Conservation (phyloP, 2,113 vertebrate species). For the Antennarius striatus region DNA sequence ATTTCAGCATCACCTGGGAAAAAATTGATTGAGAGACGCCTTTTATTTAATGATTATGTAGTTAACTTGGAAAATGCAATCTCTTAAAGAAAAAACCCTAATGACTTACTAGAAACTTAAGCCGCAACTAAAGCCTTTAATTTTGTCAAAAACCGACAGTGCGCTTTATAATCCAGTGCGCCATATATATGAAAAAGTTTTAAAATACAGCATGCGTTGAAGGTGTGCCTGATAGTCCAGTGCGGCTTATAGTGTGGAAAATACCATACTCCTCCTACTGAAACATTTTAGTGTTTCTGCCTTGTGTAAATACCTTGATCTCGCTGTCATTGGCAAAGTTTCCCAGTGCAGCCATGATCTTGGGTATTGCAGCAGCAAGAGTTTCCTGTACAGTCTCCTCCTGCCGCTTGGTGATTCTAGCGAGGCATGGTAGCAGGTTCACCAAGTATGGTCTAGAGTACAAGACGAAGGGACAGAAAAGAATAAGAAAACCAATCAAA, state of each 20-base stretch:
- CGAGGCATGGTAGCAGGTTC: conserved; percentile 93
- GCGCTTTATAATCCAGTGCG: no score
- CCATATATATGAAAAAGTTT: no score
- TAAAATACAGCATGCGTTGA: no score
- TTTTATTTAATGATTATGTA: not conserved
- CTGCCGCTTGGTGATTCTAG: conserved; percentile 89
- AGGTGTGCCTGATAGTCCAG: no score
- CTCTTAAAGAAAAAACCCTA: no score
- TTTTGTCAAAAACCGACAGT: no score
- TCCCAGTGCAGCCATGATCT: conserved; percentile 93
- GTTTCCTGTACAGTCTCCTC: conserved; percentile 97
- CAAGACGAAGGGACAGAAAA: not conserved
- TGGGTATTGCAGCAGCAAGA: conserved; percentile 89
- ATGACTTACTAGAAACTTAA: no score
- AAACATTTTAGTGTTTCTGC: not conserved
- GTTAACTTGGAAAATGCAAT: no score
- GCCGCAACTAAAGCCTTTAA: no score
- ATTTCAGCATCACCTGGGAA: conserved; percentile 88
- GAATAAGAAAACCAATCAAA: not conserved
- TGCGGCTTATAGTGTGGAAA: no score
- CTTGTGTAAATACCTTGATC: conserved; percentile 86
- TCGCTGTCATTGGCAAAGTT: conserved; percentile 96
- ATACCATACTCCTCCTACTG: no score
- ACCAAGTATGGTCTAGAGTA: conserved; percentile 90
- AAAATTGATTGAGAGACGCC: not conserved